These are phyloP conservation scores for Caenorhabditis virilis DNA, from an alignment of 2,888 invertebrate genomes.

Conservation along the genomic window DNA sequence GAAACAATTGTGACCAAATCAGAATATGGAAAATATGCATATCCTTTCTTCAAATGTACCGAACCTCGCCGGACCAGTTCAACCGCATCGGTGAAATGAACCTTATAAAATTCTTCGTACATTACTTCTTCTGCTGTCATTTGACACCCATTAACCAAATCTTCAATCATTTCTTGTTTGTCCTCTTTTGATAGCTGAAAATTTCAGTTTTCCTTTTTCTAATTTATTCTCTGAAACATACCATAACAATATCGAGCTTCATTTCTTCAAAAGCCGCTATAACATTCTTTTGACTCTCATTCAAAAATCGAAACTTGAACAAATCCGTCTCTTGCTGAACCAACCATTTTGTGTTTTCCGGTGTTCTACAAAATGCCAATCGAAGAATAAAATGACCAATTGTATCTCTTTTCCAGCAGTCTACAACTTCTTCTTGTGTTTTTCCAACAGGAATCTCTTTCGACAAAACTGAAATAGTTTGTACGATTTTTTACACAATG, in stretches of 20 bases:
- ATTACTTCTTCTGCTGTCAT: not conserved
- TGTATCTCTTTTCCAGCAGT: constrained; percentile 75
- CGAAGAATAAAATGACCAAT: constrained; percentile 91
- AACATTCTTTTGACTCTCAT: constrained; percentile 12
- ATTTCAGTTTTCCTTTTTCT: not conserved
- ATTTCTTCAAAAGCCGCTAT: constrained; percentile 27
- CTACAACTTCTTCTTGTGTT: constrained; percentile 1
- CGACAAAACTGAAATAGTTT: constrained; percentile 16
- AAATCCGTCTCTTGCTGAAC: constrained; percentile 85
- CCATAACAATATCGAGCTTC: constrained; percentile 62
- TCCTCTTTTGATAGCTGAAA: constrained; percentile 14
- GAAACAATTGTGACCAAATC: constrained; percentile 85
- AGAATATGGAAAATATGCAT: constrained; percentile 83
- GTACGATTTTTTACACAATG: too few species aligned
- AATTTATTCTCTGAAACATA: constrained; percentile 4
- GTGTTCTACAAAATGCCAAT: constrained; percentile 83
- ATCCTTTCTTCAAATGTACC: constrained; percentile 82
- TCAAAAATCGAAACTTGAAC: constrained; percentile 69
- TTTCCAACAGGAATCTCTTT: not conserved
- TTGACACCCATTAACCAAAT: constrained; percentile 7
- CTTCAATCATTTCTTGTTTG: constrained; percentile 6
- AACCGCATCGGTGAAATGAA: constrained; percentile 80
- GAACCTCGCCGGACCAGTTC: constrained; percentile 82
- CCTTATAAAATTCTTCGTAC: constrained; percentile 6
- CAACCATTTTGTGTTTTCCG: constrained; percentile 87